Evolutionary conservation across 2,113 vertebrate genomes (phyloP).

Genomic region (Otolemur garnettii): DNA sequence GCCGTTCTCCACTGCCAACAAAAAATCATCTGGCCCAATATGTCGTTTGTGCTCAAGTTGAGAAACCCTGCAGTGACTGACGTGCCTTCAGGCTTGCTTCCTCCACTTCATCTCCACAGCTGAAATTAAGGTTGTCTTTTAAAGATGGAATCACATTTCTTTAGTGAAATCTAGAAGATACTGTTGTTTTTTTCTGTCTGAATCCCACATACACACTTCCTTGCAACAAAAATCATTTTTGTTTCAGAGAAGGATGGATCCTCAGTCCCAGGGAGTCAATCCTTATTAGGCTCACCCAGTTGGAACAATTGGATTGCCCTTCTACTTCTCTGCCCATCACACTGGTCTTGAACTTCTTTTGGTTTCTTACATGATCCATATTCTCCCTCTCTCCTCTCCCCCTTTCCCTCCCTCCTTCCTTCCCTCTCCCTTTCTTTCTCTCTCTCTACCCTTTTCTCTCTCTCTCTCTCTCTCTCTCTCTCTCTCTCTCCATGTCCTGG

Average conservation of each 20-base stretch:
- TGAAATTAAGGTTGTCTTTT: not conserved
- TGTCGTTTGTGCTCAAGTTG: not conserved
- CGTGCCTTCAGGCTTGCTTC: not conserved
- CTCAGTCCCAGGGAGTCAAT: not conserved
- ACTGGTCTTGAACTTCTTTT: not conserved
- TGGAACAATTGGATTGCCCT: not conserved
- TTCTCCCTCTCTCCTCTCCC: not conserved
- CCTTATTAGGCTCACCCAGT: not conserved
- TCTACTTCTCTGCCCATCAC: no score
- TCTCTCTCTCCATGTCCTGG: not conserved
- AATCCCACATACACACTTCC: not conserved
- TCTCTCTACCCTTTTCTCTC: not conserved
- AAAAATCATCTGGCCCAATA: not conserved
- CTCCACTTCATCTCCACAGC: not conserved
- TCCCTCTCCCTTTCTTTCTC: no score
- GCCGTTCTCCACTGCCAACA: not conserved
- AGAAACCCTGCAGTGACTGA: not conserved
- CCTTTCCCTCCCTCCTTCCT: no score
- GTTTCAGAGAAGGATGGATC: not conserved
- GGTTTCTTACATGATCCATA: not conserved
- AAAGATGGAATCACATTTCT: slow-evolving; percentile 13
- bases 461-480: not conserved
- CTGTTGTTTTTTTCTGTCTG: not conserved
- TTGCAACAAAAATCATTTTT: not conserved
- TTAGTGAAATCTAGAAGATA: not conserved